Evolutionary conservation across 2,113 vertebrate species (phyloP), one percentile per base, ranked within the genome.

Genomic region (Origma solitaria): DNA sequence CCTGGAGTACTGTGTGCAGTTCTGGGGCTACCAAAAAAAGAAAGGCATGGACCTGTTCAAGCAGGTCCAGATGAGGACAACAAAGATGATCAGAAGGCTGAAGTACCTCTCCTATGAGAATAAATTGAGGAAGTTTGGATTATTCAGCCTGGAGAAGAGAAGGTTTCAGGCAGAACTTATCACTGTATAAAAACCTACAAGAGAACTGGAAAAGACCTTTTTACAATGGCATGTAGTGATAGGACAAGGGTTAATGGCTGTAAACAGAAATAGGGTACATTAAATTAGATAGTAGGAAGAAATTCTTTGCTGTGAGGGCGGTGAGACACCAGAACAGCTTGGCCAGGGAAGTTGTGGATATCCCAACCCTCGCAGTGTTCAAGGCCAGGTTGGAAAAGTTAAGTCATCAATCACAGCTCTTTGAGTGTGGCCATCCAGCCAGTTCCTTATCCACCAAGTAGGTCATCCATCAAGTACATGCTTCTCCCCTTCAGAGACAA

Each of bases 41-140:
- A 54, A 73, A 56, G 13, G 9, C 19, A 56, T 24, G 12, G 33
- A 12, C 30, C 15, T 56, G 35, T 33, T 47, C 0, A 0, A 64
- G n/a, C 23, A n/a, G 9, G 23, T 56, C 30, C 50, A 28, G 40
- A 56, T 0, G 2, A 85, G 22, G 53, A 47, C 6, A 47, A 8
- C 3, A n/a, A n/a, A n/a, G 18, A 64, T 56, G 5, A n/a, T 65
- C 42, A 65, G 40, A 65, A 42, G n/a, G 12, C 15, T 23, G n/a
- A 10, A 47, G 8, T 19, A 45, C 22, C 27, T 54, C 15, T 33
- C 24, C 18, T 64, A 9, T 38, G 19, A 64, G 54, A 42, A 38
- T 1, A 0, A 54, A 62, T 27, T n/a, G 11, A n/a, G 11, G 73
- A 62, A 72, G 21, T 11, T 33, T 53, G 7, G 6, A 27, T 83